These are phyloP conservation scores for Bhutanitis thaidina DNA, from an alignment of 2,888 invertebrate genomes.

Conservation along the genomic window DNA sequence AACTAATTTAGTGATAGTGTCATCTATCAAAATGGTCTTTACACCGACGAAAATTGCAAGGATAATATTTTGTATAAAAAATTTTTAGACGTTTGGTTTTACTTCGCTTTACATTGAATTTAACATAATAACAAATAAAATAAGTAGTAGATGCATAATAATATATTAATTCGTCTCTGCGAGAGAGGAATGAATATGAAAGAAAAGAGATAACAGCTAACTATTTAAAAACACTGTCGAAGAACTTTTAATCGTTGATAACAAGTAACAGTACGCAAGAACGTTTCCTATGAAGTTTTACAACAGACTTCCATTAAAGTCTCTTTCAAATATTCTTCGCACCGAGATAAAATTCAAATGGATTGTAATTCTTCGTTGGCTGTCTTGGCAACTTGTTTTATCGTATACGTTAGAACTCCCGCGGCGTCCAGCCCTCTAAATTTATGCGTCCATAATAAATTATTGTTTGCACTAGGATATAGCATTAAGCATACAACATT, in stretches of 20 bases:
- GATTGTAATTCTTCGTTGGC: conserved; percentile 25
- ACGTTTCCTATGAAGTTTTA: conserved; percentile 12
- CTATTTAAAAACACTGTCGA: background rate
- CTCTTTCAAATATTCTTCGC: conserved; percentile 12
- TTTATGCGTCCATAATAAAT: conserved; percentile 58
- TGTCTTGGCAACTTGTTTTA: conserved; percentile 18
- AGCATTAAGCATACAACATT: conserved; percentile 30
- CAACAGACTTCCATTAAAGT: conserved; percentile 15
- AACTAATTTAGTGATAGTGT: too few species aligned
- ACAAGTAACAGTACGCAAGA: conserved; percentile 1
- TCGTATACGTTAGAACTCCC: conserved; percentile 20
- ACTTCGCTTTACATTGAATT: too few species aligned
- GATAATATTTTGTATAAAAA: too few species aligned
- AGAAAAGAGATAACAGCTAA: background rate
- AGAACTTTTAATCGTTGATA: conserved; percentile 4
- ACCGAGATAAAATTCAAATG: conserved; percentile 25
- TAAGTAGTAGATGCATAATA: too few species aligned
- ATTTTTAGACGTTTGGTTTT: too few species aligned
- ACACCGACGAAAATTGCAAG: too few species aligned
- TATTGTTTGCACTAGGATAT: conserved; percentile 46
- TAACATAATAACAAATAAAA: too few species aligned
- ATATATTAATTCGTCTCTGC: too few species aligned
- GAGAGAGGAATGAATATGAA: background rate
- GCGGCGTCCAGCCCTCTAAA: conserved; percentile 43
- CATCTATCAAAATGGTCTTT: too few species aligned